Percentiles rank a stretch among this genome's conserved stretches.
These are phyloP conservation scores for Nycteola revayana DNA, from an alignment of 2,888 invertebrate species.

Conservation along the genomic window DNA sequence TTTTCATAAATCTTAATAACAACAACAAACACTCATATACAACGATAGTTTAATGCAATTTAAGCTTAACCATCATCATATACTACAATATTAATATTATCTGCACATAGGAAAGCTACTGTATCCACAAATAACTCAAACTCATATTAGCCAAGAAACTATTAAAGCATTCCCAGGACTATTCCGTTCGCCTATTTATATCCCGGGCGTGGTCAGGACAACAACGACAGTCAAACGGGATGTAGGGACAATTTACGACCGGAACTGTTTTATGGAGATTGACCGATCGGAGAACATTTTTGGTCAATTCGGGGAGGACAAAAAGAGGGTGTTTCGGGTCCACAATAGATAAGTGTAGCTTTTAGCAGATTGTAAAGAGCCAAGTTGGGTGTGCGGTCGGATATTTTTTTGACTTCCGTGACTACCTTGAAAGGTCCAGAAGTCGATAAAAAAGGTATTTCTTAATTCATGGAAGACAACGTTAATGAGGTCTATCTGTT, in stretches of 20 bases:
- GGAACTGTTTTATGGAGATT: conserved; percentile 68
- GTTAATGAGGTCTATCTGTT: no score
- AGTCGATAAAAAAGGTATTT: no score
- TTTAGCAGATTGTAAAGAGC: conserved; percentile 26
- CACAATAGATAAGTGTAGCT: conserved; percentile 24
- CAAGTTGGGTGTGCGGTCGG: conserved; percentile 7
- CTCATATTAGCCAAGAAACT: conserved; percentile 14
- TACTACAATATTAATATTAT: no score
- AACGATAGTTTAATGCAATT: no score
- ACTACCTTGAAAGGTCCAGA: no score
- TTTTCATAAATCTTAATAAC: no score
- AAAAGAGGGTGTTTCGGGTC: conserved; percentile 20
- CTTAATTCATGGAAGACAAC: no score
- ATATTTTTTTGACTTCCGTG: conserved; percentile 26
- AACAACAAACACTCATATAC: no score
- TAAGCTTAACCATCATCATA: no score
- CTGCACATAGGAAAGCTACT: no score
- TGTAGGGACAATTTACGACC: conserved; percentile 71
- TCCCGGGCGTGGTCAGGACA: conserved; percentile 47
- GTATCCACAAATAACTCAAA: conserved; percentile 11
- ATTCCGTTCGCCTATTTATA: conserved; percentile 45
- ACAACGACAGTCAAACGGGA: conserved; percentile 65
- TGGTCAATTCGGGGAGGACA: conserved; percentile 31
- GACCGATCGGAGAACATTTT: conserved; percentile 52
- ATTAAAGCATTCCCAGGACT: conserved; percentile 35